These are phyloP conservation scores for Arremon aurantiirostris DNA, from an alignment of 2,797 vertebrate species.

Conservation along the genomic window DNA sequence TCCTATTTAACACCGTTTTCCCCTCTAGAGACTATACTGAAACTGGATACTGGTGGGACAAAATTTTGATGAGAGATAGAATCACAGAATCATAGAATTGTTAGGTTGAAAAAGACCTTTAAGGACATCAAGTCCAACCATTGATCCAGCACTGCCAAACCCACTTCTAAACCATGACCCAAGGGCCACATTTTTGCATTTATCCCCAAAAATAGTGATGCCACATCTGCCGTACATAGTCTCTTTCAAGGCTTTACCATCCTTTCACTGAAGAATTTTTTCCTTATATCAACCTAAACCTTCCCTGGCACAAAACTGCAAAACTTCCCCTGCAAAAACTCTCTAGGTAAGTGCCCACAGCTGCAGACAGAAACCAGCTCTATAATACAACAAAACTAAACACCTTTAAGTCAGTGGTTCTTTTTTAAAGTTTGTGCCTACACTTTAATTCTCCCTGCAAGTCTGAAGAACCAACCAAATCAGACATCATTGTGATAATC, in stretches of 20 bases:
- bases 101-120: background rate
- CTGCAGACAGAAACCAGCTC: background rate
- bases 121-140: background rate
- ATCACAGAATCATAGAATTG: background rate
- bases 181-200: background rate
- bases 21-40: background rate
- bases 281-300: background rate
- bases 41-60: background rate
- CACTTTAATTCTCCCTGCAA: background rate
- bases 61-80: background rate
- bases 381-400: background rate
- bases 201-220: background rate
- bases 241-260: background rate
- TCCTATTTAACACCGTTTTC: conserved; percentile 21
- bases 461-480: background rate
- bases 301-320: background rate
- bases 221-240: background rate
- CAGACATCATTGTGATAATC: rapidly evolving
- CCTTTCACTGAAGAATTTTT: background rate
- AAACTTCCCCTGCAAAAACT: background rate
- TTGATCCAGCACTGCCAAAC: background rate
- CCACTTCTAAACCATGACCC: background rate
- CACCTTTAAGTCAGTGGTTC: background rate
- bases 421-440: background rate
- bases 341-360: background rate